These are phyloP conservation scores for Cygnus buccinator DNA, from an alignment of 2,113 vertebrate genomes.

Conservation along the genomic window DNA sequence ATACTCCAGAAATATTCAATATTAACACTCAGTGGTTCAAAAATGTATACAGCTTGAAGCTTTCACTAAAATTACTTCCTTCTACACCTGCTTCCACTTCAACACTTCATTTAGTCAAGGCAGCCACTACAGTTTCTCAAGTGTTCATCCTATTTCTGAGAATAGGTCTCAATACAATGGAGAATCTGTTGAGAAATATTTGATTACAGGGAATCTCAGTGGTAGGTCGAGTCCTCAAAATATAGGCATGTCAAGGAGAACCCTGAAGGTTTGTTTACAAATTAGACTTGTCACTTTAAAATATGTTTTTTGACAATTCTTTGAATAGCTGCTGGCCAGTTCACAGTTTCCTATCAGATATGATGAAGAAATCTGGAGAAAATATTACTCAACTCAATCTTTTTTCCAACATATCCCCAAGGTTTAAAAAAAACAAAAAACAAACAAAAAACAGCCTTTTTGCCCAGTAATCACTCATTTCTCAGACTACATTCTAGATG, in stretches of 20 bases:
- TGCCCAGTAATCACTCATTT: not conserved
- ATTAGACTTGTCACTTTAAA: constrained; percentile 24
- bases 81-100: constrained; percentile 41
- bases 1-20: not conserved
- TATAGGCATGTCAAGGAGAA: not conserved
- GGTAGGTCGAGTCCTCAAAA: constrained; percentile 1
- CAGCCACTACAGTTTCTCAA: not conserved
- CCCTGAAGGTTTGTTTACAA: not conserved
- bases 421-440: not conserved
- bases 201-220: constrained; percentile 5
- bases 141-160: constrained; percentile 21
- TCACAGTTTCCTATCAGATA: not conserved
- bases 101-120: constrained; percentile 24
- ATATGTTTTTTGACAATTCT: not conserved
- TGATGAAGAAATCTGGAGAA: not conserved
- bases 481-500: not conserved
- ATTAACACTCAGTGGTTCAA: not conserved
- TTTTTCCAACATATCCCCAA: not conserved
- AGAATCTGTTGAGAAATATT: constrained; percentile 31
- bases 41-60: not conserved
- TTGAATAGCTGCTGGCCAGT: not conserved
- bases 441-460: not conserved
- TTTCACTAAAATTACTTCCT: not conserved
- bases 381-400: not conserved
- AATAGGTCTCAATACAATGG: not conserved